These are phyloP conservation scores for Heliconius charithonia DNA, from an alignment of 2,888 invertebrate genomes.

Conservation along the genomic window DNA sequence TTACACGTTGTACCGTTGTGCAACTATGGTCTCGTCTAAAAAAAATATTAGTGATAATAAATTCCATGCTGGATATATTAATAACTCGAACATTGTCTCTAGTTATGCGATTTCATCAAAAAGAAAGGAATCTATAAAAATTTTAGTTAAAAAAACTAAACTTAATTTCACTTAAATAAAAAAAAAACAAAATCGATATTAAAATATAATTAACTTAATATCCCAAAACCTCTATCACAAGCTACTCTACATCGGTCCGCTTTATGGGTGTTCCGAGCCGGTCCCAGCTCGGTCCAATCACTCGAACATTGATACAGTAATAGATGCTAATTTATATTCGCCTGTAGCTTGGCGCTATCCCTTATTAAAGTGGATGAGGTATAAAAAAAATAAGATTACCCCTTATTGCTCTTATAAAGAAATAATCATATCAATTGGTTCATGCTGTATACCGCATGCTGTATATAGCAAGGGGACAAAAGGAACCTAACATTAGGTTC, in stretches of 20 bases:
- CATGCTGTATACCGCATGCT: no score
- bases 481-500: no score
- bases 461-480: no score
- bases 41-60: no score
- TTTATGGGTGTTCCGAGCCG: constrained; percentile 42
- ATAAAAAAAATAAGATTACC: background rate
- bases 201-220: background rate
- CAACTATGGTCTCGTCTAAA: no score
- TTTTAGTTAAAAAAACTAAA: background rate
- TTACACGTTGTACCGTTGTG: no score
- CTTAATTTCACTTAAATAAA: background rate
- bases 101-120: no score
- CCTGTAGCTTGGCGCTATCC: constrained; percentile 34
- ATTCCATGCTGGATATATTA: no score
- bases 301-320: constrained; percentile 35
- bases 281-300: constrained; percentile 35
- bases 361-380: constrained; percentile 6
- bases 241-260: constrained; percentile 23
- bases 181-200: no score
- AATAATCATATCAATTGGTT: no score
- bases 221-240: background rate
- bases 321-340: constrained; percentile 33
- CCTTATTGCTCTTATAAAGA: background rate
- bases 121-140: no score
- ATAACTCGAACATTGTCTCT: no score